Percentiles rank a stretch among this genome's conserved stretches.
Conservation (phyloP, 2,888 invertebrate species). For the Tromatobia lineatoria region DNA sequence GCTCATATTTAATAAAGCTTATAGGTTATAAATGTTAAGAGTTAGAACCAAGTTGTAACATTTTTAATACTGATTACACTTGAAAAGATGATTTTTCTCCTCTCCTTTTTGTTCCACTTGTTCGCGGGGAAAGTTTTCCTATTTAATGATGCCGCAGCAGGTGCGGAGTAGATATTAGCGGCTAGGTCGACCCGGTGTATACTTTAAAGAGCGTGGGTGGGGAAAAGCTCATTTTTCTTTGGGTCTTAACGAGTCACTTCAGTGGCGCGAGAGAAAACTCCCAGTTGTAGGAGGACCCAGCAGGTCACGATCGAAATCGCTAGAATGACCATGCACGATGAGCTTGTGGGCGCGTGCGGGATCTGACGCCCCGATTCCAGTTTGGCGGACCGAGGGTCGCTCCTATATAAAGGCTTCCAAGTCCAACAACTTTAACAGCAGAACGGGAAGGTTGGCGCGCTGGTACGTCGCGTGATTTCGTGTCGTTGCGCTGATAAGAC, state of each 20-base stretch:
- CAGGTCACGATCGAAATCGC: constrained; percentile 69
- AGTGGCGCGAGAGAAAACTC: constrained; percentile 28
- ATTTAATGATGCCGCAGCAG: constrained; percentile 57
- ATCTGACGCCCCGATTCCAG: constrained; percentile 61
- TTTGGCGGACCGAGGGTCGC: constrained; percentile 39
- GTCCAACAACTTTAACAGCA: neutral
- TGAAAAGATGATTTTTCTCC: neutral
- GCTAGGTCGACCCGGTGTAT: constrained; percentile 36
- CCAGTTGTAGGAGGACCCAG: constrained; percentile 7
- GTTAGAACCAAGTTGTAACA: neutral
- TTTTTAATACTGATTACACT: constrained; percentile 10
- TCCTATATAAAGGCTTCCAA: neutral
- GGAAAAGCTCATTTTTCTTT: constrained; percentile 64
- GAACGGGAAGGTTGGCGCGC: neutral
- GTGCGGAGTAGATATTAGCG: constrained; percentile 60
- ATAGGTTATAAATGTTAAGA: neutral
- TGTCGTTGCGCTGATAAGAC: constrained; percentile 67
- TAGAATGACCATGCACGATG: constrained; percentile 69
- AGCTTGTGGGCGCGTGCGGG: constrained; percentile 58
- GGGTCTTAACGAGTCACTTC: constrained; percentile 68
- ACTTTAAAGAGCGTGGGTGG: constrained; percentile 4
- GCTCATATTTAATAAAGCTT: neutral
- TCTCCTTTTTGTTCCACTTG: constrained; percentile 19
- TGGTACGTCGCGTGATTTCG: constrained; percentile 66
- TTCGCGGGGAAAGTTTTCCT: constrained; percentile 34